phyloP scores from a whole-genome alignment of 2,113 vertebrate genomes.

The Crotalus horridus region DNA sequence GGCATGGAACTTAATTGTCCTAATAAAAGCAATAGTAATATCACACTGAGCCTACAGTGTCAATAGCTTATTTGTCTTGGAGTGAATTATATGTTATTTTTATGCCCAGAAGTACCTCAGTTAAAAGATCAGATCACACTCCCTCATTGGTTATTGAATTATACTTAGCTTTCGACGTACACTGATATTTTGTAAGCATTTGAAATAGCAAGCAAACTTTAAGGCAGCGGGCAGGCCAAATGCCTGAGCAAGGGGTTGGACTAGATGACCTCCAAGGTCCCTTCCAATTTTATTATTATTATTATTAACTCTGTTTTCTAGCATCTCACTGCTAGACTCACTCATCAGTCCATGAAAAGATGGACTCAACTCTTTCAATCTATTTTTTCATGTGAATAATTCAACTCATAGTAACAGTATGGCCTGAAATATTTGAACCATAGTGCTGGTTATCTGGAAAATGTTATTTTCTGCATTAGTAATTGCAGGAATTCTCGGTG shows the following conservation, averaged over 20 bases:
- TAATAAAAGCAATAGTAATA: not conserved
- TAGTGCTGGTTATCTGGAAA: not conserved
- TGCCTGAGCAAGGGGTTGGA: too few relatives aligned
- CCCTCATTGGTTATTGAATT: not conserved
- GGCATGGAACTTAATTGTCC: slow-evolving; percentile 5
- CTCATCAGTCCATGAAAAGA: not conserved
- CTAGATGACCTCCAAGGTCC: too few relatives aligned
- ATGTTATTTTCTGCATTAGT: not conserved
- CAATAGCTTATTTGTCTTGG: not conserved
- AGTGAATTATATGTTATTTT: not conserved
- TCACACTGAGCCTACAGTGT: not conserved
- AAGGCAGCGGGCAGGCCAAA: not conserved
- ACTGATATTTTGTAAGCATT: not conserved
- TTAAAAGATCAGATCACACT: not conserved
- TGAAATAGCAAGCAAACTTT: not conserved
- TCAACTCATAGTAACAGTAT: not conserved
- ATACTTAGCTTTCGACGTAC: not conserved
- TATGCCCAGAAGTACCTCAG: not conserved
- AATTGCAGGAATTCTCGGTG: not conserved
- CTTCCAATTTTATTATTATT: too few relatives aligned
- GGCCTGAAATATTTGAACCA: not conserved
- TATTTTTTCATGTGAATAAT: not conserved
- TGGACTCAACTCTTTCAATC: not conserved
- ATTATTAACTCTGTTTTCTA: not conserved
- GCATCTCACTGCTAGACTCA: not conserved